Conservation (phyloP, 2,888 invertebrate genomes). For the Gari tellinella region DNA sequence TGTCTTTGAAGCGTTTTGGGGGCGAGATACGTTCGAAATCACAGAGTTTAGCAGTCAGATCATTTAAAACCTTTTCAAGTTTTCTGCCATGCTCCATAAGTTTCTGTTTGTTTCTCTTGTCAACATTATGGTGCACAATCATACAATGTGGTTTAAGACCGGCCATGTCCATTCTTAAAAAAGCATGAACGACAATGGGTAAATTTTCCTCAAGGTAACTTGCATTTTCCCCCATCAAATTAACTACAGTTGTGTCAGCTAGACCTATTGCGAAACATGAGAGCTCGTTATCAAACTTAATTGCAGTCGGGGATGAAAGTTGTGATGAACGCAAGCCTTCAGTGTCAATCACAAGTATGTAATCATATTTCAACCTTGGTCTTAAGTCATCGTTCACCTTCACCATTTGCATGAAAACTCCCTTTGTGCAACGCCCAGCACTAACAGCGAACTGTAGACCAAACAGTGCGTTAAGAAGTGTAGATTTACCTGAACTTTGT, state of each 20-base stretch:
- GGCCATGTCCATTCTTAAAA: constrained; percentile 28
- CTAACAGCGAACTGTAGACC: constrained; percentile 39
- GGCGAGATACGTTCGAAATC: constrained; percentile 17
- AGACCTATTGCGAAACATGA: constrained; percentile 40
- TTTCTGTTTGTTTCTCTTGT: constrained; percentile 12
- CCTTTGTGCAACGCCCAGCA: constrained; percentile 46
- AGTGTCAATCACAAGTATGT: constrained; percentile 39
- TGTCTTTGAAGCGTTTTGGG: constrained; percentile 18
- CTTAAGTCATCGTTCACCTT: background rate
- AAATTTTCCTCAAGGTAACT: constrained; percentile 31
- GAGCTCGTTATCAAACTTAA: constrained; percentile 32
- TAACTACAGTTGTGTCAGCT: constrained; percentile 25
- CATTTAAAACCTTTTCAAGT: constrained; percentile 20
- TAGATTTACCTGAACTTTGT: constrained; percentile 50
- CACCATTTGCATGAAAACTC: constrained; percentile 36
- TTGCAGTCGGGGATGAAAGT: constrained; percentile 1
- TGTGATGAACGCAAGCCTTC: constrained; percentile 44
- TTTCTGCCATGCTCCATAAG: constrained; percentile 14
- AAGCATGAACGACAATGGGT: constrained; percentile 31
- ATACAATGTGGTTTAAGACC: constrained; percentile 14
- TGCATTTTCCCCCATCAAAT: constrained; percentile 36
- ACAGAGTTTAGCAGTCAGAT: constrained; percentile 24
- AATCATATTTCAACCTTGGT: constrained; percentile 15
- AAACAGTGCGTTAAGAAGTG: constrained; percentile 38
- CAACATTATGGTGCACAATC: constrained; percentile 48